Conservation (phyloP, 2,797 vertebrate species). For the Schizopygopsis malacanthus region DNA sequence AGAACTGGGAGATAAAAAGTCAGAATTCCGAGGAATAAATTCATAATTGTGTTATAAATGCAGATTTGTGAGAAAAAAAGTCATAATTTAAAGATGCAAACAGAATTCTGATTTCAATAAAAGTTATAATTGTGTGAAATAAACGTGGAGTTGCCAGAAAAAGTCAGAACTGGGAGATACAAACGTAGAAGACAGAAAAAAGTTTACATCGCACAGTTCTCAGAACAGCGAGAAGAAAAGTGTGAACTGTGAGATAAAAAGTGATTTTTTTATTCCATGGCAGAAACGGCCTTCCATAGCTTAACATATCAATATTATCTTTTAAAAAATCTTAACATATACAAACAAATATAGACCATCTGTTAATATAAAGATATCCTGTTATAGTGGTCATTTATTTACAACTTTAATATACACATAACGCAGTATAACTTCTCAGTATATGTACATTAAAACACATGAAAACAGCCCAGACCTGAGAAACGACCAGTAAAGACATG, state of each 20-base stretch:
- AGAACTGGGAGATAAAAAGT: not conserved
- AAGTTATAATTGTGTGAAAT: not conserved
- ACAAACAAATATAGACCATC: conserved; percentile 27
- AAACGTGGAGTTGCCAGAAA: not conserved
- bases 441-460: conserved; percentile 6
- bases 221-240: not conserved
- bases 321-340: not conserved
- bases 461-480: conserved; percentile 6
- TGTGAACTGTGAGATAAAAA: not conserved
- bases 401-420: conserved; percentile 55
- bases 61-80: too few species aligned
- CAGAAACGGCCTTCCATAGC: not conserved
- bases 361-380: conserved; percentile 36
- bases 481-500: not conserved
- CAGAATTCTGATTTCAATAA: too few species aligned
- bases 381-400: conserved; percentile 55
- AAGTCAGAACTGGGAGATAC: too few species aligned
- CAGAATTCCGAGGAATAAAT: not conserved
- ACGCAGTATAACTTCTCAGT: not conserved
- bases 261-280: not conserved
- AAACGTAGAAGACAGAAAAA: not conserved
- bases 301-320: not conserved
- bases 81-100: too few species aligned
- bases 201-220: not conserved
- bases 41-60: not conserved